Percentiles rank a stretch among this genome's conserved stretches.
Conservation (phyloP, 2,113 vertebrate species). For the Tachycineta bicolor region DNA sequence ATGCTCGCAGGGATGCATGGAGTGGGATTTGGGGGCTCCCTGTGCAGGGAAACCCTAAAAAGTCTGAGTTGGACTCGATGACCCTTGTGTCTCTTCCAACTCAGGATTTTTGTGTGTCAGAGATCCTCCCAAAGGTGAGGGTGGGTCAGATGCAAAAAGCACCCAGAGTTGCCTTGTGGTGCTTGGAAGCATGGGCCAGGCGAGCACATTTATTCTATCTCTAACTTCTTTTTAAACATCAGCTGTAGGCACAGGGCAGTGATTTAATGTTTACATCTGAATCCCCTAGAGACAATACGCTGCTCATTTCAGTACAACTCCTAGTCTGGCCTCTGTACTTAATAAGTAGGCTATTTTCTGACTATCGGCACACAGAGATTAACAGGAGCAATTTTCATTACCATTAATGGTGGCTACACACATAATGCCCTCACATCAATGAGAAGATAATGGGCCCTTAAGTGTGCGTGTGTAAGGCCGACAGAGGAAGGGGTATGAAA, state of each 20-base stretch:
- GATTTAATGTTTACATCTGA: neutral
- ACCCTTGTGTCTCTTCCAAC: neutral
- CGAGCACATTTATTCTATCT: fast-evolving
- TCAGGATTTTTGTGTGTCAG: neutral
- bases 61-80: fast-evolving
- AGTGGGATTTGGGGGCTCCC: neutral
- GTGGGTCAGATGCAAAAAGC: neutral
- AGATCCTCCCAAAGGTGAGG: neutral
- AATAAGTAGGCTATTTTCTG: slow-evolving; percentile 29
- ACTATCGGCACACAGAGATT: neutral
- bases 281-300: neutral
- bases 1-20: fast-evolving
- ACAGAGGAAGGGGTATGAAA: neutral
- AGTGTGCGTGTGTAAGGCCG: neutral
- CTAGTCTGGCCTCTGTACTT: neutral
- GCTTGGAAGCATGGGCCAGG: neutral
- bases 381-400: slow-evolving; percentile 48
- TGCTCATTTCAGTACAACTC: neutral
- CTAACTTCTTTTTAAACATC: neutral
- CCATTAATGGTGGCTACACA: slow-evolving; percentile 1
- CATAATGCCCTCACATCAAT: neutral
- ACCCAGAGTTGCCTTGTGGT: too few species aligned
- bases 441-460: slow-evolving; percentile 12
- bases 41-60: neutral
- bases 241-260: neutral